Conservation (phyloP, 2,888 invertebrate species). For the Aspidiotus rigidus region DNA sequence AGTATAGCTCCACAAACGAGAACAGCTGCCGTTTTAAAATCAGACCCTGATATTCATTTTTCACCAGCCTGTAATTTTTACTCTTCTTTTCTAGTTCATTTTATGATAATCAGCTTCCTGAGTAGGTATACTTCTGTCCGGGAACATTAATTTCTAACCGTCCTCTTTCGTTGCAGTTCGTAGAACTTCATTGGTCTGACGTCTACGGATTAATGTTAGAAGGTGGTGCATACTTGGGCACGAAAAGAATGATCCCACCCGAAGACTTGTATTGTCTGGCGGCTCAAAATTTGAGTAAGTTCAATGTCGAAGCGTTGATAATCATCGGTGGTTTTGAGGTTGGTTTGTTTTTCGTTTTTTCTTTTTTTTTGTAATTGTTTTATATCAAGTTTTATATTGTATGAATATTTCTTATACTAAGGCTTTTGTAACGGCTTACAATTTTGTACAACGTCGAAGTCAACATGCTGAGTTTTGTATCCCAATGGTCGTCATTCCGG, state of each 20-base stretch:
- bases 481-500: conserved; percentile 88
- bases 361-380: not conserved
- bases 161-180: conserved; percentile 1
- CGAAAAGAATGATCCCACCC: conserved; percentile 76
- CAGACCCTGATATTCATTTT: too few relatives aligned
- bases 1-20: too few relatives aligned
- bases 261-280: conserved; percentile 68
- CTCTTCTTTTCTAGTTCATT: too few relatives aligned
- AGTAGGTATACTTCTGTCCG: too few relatives aligned
- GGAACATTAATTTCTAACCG: too few relatives aligned
- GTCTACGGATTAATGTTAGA: conserved; percentile 95
- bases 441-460: conserved; percentile 61
- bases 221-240: conserved; percentile 93
- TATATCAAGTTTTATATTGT: not conserved
- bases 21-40: too few relatives aligned
- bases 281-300: conserved; percentile 74
- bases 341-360: not conserved
- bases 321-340: conserved; percentile 96
- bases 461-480: conserved; percentile 78
- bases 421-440: conserved; percentile 75
- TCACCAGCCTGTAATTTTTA: too few relatives aligned
- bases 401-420: conserved; percentile 42
- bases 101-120: too few relatives aligned
- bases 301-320: conserved; percentile 73
- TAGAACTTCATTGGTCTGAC: conserved; percentile 61